Percentiles rank a stretch among this genome's conserved stretches.
phyloP scores from a whole-genome alignment of 2,888 invertebrate species.

The Cataglyphis cursor region DNA sequence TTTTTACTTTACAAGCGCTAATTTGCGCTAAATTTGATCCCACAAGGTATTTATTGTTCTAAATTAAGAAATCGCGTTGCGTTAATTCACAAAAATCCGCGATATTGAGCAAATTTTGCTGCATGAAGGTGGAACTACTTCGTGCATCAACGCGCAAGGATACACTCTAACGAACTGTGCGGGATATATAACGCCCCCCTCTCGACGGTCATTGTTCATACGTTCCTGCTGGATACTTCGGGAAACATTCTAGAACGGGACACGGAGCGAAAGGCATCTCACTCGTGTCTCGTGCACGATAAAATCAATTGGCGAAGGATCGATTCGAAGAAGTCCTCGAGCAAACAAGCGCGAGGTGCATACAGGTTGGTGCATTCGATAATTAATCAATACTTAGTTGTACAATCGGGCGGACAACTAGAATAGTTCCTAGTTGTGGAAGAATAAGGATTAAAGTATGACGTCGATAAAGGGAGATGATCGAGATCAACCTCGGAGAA shows the following conservation, averaged over 20 bases:
- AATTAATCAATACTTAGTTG: conserved; percentile 63
- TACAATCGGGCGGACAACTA: neutral
- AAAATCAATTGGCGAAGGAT: conserved; percentile 11
- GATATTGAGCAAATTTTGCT: neutral
- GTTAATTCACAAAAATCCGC: neutral
- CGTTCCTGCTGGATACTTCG: conserved; percentile 68
- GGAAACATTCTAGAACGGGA: conserved; percentile 69
- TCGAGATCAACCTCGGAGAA: conserved; percentile 63
- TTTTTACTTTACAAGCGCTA: neutral
- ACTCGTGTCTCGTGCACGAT: conserved; percentile 75
- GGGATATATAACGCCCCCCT: conserved; percentile 77
- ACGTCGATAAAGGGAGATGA: conserved; percentile 64
- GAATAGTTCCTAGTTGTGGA: neutral
- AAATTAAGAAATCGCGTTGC: neutral
- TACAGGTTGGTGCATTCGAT: conserved; percentile 83
- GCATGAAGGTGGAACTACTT: conserved; percentile 76
- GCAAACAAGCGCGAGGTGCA: conserved; percentile 81
- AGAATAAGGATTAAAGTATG: conserved; percentile 67
- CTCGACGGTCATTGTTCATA: conserved; percentile 24
- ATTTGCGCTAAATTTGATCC: neutral
- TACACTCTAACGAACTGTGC: conserved; percentile 60
- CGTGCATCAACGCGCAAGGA: conserved; percentile 75
- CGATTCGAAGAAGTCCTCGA: conserved; percentile 53
- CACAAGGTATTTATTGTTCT: too few species aligned
- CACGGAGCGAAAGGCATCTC: conserved; percentile 42